Evolutionary conservation across 1,140 invertebrate genomes (phyloP).

Genomic region (Eriosoma lanigerum): DNA sequence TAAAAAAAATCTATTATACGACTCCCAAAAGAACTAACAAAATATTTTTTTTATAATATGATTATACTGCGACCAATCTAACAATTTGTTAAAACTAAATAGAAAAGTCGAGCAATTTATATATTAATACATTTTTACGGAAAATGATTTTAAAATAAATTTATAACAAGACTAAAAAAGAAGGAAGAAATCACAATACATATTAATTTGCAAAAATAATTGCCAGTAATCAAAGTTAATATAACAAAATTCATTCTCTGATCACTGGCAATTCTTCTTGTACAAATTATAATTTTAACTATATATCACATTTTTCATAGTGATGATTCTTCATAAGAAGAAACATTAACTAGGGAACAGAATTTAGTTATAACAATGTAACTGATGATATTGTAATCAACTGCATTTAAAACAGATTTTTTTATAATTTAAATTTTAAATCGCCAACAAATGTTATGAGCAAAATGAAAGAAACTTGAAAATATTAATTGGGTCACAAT

Average conservation of each 20-base stretch:
- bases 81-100: conserved; percentile 50
- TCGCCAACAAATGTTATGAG: conserved; percentile 1
- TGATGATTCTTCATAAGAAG: background rate
- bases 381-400: background rate
- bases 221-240: conserved; percentile 15
- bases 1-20: conserved; percentile 34
- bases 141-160: conserved; percentile 43
- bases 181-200: conserved; percentile 48
- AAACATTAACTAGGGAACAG: conserved; percentile 5
- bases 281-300: conserved; percentile 41
- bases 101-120: conserved; percentile 38
- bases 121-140: background rate
- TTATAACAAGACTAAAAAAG: conserved; percentile 38
- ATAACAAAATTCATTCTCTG: conserved; percentile 13
- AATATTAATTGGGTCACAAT: conserved; percentile 28
- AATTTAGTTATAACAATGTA: conserved; percentile 26
- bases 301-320: conserved; percentile 1
- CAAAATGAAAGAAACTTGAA: conserved; percentile 25
- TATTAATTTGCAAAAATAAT: conserved; percentile 32
- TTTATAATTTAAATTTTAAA: conserved; percentile 26
- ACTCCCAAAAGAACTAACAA: conserved; percentile 39
- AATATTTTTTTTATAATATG: conserved; percentile 23
- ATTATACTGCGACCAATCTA: conserved; percentile 33
- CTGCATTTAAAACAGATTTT: background rate
- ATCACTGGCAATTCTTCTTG: background rate